A percentile compares a stretch with the other conserved stretches of the same genome.
Conservation (phyloP, 2,797 vertebrate genomes). For the Acridotheres tristis region DNA sequence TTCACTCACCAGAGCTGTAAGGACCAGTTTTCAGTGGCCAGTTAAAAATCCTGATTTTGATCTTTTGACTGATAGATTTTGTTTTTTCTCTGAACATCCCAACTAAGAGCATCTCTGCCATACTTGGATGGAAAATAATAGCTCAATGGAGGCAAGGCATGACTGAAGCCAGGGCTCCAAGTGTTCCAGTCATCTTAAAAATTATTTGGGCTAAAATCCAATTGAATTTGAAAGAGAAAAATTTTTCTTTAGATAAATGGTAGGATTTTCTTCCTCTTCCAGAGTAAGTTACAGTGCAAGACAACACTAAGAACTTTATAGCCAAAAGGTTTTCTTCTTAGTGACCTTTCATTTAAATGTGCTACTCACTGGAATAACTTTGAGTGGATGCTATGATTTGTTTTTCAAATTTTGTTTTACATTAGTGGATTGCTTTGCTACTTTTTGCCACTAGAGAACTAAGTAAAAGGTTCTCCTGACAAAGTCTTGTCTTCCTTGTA, state of each 20-base stretch:
- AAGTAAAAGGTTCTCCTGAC: not conserved
- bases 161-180: not conserved
- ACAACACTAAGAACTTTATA: not conserved
- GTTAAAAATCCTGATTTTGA: not conserved
- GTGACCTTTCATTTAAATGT: not conserved
- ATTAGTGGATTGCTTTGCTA: not conserved
- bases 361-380: not conserved
- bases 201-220: not conserved
- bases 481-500: not conserved
- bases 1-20: not conserved
- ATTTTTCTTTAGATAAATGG: not conserved
- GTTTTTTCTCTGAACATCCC: not conserved
- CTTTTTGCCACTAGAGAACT: not conserved
- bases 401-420: not conserved
- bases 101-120: not conserved
- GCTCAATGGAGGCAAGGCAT: not conserved
- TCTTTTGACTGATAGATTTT: not conserved
- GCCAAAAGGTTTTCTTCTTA: not conserved
- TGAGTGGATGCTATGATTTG: rapidly evolving
- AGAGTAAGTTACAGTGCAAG: not conserved
- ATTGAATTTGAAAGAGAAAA: not conserved
- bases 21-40: not conserved
- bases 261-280: not conserved
- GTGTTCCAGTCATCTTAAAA: not conserved
- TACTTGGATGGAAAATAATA: not conserved